Evolutionary conservation across 2,888 invertebrate species (phyloP).

Genomic region (Linyphia triangularis): DNA sequence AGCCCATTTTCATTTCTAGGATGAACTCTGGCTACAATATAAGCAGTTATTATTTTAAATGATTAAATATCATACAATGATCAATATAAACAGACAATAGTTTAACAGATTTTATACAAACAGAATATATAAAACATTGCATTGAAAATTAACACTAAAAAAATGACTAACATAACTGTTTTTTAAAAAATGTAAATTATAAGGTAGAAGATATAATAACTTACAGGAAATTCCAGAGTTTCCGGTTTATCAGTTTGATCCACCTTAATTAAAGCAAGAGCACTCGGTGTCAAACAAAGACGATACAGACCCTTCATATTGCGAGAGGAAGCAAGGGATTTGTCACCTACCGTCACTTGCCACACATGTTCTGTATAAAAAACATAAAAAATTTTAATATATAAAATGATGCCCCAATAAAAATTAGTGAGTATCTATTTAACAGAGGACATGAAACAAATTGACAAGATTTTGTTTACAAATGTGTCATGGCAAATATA

Average conservation of each 20-base stretch:
- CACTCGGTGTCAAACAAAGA: constrained; percentile 87
- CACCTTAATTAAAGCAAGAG: constrained; percentile 84
- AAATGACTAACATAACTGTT: too few species aligned
- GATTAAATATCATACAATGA: too few species aligned
- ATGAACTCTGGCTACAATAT: too few species aligned
- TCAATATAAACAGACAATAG: too few species aligned
- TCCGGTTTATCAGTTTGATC: constrained; percentile 83
- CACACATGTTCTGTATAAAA: constrained; percentile 91
- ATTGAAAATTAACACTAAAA: too few species aligned
- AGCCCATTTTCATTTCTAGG: too few species aligned
- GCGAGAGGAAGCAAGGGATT: constrained; percentile 85
- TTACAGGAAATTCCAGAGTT: constrained; percentile 84
- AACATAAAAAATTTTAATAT: neutral
- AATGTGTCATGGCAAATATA: neutral
- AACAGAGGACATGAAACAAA: neutral
- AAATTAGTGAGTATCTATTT: neutral
- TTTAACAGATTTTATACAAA: too few species aligned
- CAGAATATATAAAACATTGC: too few species aligned
- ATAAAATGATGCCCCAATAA: neutral
- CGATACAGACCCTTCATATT: constrained; percentile 89
- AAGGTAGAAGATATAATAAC: too few species aligned
- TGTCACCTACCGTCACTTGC: constrained; percentile 92
- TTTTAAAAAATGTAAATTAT: too few species aligned
- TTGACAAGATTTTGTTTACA: neutral
- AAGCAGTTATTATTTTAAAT: too few species aligned